Base-by-base conservation (phyloP, 2,888 invertebrate genomes). In the Acanthoscelides obtectus region DNA sequence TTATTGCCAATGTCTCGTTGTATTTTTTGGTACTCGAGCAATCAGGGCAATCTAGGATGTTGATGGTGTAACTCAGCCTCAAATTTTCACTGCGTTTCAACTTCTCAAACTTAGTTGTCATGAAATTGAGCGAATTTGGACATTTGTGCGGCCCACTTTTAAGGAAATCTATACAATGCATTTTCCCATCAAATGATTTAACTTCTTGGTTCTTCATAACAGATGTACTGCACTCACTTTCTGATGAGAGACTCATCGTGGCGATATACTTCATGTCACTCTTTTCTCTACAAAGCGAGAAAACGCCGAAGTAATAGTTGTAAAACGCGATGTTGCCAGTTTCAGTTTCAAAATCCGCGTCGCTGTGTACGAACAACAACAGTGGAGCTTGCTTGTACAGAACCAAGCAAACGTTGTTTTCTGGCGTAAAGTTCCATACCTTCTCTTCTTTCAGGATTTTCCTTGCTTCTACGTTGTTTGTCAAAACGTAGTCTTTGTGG, bases 371-470 rank as follows among this genome's bases (percentile, higher is more conserved):
- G 69, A 74, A 76, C 12, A 76, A 68, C 21, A 76, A 67, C 21
- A 75, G 70, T 8, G 73, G 75, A 27, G 73, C 70, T 19, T 70
- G 71, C 22, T 73, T 69, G 71, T 66, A 72, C 20, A 71, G 27
- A 8, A 76, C 22, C 8, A 76, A 63, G 70, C 76, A 76, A 21
- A 76, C 75, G 64, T 76, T 72, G 0, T 72, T 74, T 64, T 76
- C 76, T 4, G 73, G 45, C 22, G 65, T 63, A 67, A 74, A 76
- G 72, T 76, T 74, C 76, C 76, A 76, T 8, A 75, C 72, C 65
- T 76, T 76, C 25, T 76, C 73, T 22, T 67, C 75, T 27, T 76
- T 76, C 19, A 76, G 67, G 64, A 72, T 75, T 67, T 76, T 76
- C 20, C 68, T 69, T 1, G 76, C 76, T 22, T 69, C 67, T 0